A percentile compares a stretch with the other conserved stretches of the same genome.
Conservation (phyloP, 2,888 invertebrate genomes). For the Calameuta pallipes region DNA sequence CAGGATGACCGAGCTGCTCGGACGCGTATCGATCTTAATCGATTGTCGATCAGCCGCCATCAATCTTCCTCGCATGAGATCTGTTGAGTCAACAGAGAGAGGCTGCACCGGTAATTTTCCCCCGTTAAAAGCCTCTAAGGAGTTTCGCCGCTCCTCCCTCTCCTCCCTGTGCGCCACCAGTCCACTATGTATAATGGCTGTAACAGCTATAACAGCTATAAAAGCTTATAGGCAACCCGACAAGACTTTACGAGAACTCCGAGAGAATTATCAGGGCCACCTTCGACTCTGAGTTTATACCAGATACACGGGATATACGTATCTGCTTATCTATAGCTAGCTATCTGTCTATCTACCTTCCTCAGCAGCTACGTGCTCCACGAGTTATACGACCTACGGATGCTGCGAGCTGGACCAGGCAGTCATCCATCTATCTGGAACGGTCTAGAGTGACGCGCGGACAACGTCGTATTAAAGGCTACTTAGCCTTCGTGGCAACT, state of each 20-base stretch:
- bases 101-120: slow-evolving; percentile 28
- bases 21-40: slow-evolving; percentile 52
- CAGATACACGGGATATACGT: not conserved
- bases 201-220: not conserved
- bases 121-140: slow-evolving; percentile 19
- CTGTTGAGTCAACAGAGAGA: slow-evolving; percentile 37
- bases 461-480: slow-evolving; percentile 33
- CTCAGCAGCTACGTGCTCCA: not conserved
- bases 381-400: not conserved
- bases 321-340: not conserved
- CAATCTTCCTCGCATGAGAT: slow-evolving; percentile 39
- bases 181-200: not conserved
- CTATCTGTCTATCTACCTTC: not conserved
- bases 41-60: slow-evolving; percentile 48
- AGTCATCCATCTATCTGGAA: slow-evolving; percentile 6
- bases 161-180: not conserved
- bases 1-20: slow-evolving; percentile 17
- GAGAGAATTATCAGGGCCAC: not conserved
- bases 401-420: slow-evolving; percentile 5
- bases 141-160: not conserved
- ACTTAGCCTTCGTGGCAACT: slow-evolving; percentile 30
- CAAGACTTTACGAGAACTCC: not conserved
- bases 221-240: not conserved
- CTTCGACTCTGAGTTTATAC: not conserved
- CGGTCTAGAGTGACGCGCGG: slow-evolving; percentile 23